Evolutionary conservation across 2,113 vertebrate species (phyloP).

Genomic region (Galemys pyrenaicus): DNA sequence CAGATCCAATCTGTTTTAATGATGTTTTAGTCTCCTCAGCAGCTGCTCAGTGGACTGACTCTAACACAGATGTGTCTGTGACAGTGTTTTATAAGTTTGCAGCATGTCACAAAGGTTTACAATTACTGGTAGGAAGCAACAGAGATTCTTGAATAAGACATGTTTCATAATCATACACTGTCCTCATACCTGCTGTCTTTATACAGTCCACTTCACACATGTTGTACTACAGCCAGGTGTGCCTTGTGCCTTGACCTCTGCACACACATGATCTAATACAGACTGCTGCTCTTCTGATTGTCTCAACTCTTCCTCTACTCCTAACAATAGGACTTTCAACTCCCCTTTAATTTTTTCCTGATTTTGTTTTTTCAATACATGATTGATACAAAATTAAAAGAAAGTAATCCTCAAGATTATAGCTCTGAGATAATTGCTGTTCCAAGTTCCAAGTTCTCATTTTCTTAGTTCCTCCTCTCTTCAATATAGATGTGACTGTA

Average conservation of each 20-base stretch:
- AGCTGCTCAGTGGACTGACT: not conserved
- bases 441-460: not conserved
- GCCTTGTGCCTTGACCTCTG: not conserved
- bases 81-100: not conserved
- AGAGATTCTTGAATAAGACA: not conserved
- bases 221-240: not conserved
- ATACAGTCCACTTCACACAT: not conserved
- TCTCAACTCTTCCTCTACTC: not conserved
- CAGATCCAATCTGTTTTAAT: not conserved
- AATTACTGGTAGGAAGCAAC: not conserved
- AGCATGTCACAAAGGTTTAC: not conserved
- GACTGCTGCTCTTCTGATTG: not conserved
- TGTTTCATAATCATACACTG: not conserved
- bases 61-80: not conserved
- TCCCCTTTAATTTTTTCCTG: not conserved
- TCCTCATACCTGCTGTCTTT: not conserved
- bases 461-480: not conserved
- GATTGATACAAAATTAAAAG: not conserved
- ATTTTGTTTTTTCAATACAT: not conserved
- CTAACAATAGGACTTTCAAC: not conserved
- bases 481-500: not conserved
- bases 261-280: fast-evolving
- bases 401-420: not conserved
- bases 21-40: not conserved
- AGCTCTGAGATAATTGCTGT: not conserved